phyloP scores from a whole-genome alignment of 2,797 vertebrate species.

The Brachyrhaphis roseni region DNA sequence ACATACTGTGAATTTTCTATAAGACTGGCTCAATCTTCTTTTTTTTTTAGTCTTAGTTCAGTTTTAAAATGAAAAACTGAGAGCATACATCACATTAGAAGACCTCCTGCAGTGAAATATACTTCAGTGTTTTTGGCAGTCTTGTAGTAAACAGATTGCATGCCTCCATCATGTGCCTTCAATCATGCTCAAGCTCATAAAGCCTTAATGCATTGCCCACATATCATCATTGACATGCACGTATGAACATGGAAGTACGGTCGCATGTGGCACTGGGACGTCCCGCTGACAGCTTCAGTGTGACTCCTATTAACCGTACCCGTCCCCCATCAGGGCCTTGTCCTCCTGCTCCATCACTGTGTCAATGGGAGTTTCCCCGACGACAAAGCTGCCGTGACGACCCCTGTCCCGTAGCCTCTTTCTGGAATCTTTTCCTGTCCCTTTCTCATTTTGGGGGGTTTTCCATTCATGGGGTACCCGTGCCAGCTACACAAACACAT shows the following conservation, averaged over 20 bases:
- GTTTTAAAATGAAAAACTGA: neutral
- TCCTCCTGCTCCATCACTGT: slow-evolving; percentile 59
- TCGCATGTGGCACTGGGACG: slow-evolving; percentile 68
- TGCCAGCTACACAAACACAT: slow-evolving; percentile 65
- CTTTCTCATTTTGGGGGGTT: slow-evolving; percentile 55
- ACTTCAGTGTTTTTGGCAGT: neutral
- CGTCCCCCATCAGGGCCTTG: slow-evolving; percentile 66
- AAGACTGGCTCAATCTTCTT: neutral
- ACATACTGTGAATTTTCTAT: neutral
- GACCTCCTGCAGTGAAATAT: neutral
- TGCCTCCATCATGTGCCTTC: slow-evolving; percentile 56
- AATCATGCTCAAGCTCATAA: slow-evolving; percentile 63
- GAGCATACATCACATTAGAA: neutral
- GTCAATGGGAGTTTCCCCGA: slow-evolving; percentile 73
- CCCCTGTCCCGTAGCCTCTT: slow-evolving; percentile 62
- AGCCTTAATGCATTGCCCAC: slow-evolving; percentile 35
- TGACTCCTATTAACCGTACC: slow-evolving; percentile 79
- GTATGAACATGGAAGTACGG: slow-evolving; percentile 22
- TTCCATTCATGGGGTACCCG: slow-evolving; percentile 78
- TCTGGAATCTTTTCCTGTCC: slow-evolving; percentile 46
- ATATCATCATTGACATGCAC: slow-evolving; percentile 53
- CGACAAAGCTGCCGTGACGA: slow-evolving; percentile 83
- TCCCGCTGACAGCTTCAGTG: slow-evolving; percentile 78
- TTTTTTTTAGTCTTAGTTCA: neutral
- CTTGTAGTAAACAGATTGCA: slow-evolving; percentile 17